Percentiles rank a stretch among this genome's conserved stretches.
These are phyloP conservation scores for Sclerodermus sp. DNA, from an alignment of 2,888 invertebrate genomes.

Conservation along the genomic window DNA sequence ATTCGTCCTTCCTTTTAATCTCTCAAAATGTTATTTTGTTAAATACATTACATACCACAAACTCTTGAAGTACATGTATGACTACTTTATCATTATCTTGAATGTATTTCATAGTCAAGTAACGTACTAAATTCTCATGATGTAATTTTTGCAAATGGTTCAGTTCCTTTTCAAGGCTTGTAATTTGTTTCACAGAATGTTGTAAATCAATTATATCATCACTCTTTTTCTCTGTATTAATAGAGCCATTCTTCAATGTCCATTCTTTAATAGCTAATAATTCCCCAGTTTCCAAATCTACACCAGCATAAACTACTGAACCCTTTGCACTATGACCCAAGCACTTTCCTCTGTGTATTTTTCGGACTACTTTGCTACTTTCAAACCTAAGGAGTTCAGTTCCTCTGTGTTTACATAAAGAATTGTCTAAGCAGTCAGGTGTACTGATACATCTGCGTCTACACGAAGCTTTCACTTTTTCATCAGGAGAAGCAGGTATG, in stretches of 20 bases:
- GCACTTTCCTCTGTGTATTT: conserved; percentile 76
- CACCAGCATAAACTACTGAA: conserved; percentile 73
- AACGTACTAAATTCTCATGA: conserved; percentile 74
- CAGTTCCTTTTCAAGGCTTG: conserved; percentile 77
- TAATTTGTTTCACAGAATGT: conserved; percentile 63
- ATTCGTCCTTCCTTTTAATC: neutral
- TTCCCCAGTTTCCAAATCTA: conserved; percentile 75
- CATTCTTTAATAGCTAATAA: conserved; percentile 77
- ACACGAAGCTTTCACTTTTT: conserved; percentile 43
- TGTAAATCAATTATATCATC: conserved; percentile 39
- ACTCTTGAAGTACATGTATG: conserved; percentile 73
- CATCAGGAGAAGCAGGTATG: conserved; percentile 49
- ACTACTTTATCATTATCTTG: conserved; percentile 66
- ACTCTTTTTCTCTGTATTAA: conserved; percentile 18
- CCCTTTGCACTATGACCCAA: conserved; percentile 76
- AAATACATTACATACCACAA: conserved; percentile 59
- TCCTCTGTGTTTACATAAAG: conserved; percentile 63
- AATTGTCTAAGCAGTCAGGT: conserved; percentile 63
- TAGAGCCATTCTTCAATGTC: conserved; percentile 60
- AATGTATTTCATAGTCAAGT: conserved; percentile 70
- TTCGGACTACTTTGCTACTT: conserved; percentile 61
- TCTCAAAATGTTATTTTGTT: neutral
- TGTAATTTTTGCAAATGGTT: conserved; percentile 70
- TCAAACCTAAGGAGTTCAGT: conserved; percentile 62
- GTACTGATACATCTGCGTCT: conserved; percentile 59